phyloP scores from a whole-genome alignment of 2,797 vertebrate species.

The Mus spretus region DNA sequence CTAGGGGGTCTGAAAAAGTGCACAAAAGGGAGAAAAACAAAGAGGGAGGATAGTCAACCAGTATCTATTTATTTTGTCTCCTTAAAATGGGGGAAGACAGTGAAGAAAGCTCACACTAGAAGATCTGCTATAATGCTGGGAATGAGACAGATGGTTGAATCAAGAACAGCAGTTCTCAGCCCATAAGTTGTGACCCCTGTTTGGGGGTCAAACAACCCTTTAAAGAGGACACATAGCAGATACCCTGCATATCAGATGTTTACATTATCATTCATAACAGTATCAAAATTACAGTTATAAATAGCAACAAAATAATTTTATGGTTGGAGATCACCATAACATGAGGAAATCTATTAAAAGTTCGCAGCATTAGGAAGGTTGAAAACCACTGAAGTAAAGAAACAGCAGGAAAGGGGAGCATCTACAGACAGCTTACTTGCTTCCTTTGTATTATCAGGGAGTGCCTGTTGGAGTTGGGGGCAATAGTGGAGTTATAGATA shows the following conservation, averaged over 20 bases:
- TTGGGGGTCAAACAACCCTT: background rate
- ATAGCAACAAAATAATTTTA: background rate
- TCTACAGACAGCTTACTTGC: background rate
- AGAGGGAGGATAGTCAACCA: background rate
- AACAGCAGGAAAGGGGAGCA: background rate
- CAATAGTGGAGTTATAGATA: background rate
- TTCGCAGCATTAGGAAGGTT: background rate
- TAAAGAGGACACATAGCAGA: background rate
- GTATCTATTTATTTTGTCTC: background rate
- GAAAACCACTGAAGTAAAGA: background rate
- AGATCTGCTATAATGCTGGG: background rate
- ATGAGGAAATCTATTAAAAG: background rate
- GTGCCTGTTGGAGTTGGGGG: background rate
- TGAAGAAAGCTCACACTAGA: background rate
- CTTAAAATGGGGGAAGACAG: background rate
- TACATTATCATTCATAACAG: background rate
- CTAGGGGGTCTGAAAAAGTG: background rate
- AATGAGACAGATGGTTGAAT: background rate
- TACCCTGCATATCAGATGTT: background rate
- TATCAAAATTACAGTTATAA: background rate
- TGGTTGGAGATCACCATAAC: background rate
- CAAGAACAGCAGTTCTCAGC: background rate
- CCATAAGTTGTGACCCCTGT: background rate
- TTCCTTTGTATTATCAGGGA: background rate
- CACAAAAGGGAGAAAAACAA: background rate